These are phyloP conservation scores for Lasius platythorax DNA, from an alignment of 2,888 invertebrate genomes.

Conservation along the genomic window DNA sequence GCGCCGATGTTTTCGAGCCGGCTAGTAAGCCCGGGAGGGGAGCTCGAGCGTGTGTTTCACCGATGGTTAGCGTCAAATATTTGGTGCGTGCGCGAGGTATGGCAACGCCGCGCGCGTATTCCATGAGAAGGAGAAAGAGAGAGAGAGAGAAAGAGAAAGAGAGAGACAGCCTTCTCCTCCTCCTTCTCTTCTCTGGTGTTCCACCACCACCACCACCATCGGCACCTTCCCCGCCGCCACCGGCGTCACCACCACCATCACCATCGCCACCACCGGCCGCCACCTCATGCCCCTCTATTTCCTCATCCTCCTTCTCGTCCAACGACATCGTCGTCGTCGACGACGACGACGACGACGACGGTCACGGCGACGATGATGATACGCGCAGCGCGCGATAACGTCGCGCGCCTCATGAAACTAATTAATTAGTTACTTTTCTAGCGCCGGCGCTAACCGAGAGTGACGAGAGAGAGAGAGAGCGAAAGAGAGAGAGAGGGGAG, in stretches of 20 bases:
- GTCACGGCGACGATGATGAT: constrained; percentile 49
- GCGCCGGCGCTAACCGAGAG: constrained; percentile 68
- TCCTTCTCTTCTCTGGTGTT: constrained; percentile 48
- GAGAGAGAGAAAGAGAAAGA: constrained; percentile 20
- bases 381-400: constrained; percentile 74
- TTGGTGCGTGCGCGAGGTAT: constrained; percentile 84
- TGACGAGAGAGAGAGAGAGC: background rate
- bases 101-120: constrained; percentile 83
- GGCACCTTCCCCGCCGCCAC: constrained; percentile 59
- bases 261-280: constrained; percentile 32
- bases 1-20: constrained; percentile 84
- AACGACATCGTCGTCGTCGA: constrained; percentile 27
- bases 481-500: background rate
- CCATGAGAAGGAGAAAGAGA: constrained; percentile 46
- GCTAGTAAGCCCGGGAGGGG: constrained; percentile 82
- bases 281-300: constrained; percentile 42
- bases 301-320: constrained; percentile 32
- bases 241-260: constrained; percentile 43
- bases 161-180: constrained; percentile 39
- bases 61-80: constrained; percentile 86
- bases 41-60: constrained; percentile 82
- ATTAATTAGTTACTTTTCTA: constrained; percentile 83
- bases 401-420: constrained; percentile 79
- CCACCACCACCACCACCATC: constrained; percentile 43
- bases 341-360: constrained; percentile 50